Evolutionary conservation across 2,113 vertebrate genomes (phyloP).

Genomic region (Plecturocebus donacophilus): DNA sequence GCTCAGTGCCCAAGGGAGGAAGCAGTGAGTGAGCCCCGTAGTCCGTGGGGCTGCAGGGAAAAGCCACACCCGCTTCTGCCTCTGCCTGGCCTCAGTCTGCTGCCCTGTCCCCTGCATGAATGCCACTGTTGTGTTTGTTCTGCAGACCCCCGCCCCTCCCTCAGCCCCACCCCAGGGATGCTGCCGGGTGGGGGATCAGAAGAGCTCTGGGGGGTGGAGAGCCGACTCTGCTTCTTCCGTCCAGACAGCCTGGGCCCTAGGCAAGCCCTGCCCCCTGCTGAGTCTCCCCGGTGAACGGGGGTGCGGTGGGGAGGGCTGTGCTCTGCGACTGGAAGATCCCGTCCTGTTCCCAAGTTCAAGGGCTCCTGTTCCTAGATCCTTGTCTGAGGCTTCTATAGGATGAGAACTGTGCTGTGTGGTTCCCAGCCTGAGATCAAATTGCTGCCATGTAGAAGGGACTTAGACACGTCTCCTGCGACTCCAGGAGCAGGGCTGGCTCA

Average conservation of each 20-base stretch:
- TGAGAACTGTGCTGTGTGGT: neutral
- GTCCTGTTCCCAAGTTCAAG: accelerated
- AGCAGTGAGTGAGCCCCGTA: accelerated
- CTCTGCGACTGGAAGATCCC: accelerated
- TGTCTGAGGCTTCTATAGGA: neutral
- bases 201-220: neutral
- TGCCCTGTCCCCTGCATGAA: neutral
- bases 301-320: neutral
- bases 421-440: neutral
- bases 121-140: conserved; percentile 15
- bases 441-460: accelerated
- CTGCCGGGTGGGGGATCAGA: neutral
- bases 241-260: neutral
- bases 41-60: neutral
- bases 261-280: neutral
- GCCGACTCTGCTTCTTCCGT: accelerated
- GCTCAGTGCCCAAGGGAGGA: neutral
- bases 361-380: neutral
- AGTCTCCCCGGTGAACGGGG: neutral
- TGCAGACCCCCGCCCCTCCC: neutral
- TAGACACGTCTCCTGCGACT: neutral
- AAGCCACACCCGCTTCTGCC: accelerated
- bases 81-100: neutral
- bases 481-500: neutral
- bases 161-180: neutral